phyloP scores from a whole-genome alignment of 1,140 invertebrate genomes.

The Daktulosphaira vitifoliae region DNA sequence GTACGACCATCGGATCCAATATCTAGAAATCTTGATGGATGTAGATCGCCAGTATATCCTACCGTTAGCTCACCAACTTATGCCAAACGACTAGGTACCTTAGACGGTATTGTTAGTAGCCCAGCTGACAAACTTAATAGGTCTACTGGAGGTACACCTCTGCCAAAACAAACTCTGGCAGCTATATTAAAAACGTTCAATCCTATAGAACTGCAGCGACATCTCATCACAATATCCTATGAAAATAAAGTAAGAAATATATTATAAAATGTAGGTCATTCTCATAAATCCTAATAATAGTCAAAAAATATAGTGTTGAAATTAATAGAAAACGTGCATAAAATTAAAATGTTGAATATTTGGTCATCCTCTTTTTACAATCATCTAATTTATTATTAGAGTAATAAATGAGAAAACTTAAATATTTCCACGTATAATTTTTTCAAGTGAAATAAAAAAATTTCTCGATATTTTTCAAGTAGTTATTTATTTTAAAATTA shows the following conservation, averaged over 20 bases:
- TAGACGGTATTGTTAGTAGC: conserved; percentile 40
- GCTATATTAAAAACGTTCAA: conserved; percentile 73
- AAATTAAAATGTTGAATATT: too few species aligned
- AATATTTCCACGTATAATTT: too few species aligned
- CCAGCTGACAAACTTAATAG: conserved; percentile 34
- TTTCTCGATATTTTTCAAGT: too few species aligned
- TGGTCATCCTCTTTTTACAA: too few species aligned
- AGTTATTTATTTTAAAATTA: too few species aligned
- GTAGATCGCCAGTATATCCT: not conserved
- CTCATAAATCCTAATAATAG: too few species aligned
- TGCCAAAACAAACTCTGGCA: conserved; percentile 56
- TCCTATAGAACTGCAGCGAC: conserved; percentile 69
- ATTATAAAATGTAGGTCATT: too few species aligned
- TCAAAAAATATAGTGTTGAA: too few species aligned
- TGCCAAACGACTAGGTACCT: conserved; percentile 35
- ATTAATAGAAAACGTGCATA: too few species aligned
- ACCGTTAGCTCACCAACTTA: not conserved
- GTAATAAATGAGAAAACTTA: too few species aligned
- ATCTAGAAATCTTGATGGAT: conserved; percentile 19
- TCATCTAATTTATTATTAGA: too few species aligned
- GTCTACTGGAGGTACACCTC: conserved; percentile 36
- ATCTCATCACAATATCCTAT: conserved; percentile 69
- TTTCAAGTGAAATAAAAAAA: too few species aligned
- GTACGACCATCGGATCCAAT: conserved; percentile 34
- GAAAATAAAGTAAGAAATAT: conserved; percentile 75